phyloP scores from a whole-genome alignment of 2,797 vertebrate species.

The Gambelia wislizenii region DNA sequence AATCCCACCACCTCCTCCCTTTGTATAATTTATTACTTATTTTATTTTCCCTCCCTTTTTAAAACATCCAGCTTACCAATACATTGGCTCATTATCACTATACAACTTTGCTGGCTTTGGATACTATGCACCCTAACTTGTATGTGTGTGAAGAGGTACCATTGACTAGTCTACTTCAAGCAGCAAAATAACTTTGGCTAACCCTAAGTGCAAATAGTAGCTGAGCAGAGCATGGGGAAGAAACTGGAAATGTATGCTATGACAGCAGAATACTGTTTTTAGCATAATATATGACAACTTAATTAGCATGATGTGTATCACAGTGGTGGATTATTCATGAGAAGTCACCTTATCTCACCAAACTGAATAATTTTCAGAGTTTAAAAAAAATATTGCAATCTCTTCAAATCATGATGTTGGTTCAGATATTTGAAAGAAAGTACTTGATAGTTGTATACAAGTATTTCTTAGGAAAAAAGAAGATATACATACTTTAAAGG shows the following conservation, averaged over 20 bases:
- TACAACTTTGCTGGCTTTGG: background rate
- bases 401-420: background rate
- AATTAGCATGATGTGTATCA: background rate
- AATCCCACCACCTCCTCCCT: too few relatives aligned
- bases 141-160: background rate
- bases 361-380: background rate
- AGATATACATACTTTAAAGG: background rate
- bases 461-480: background rate
- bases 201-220: background rate
- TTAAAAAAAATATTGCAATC: background rate
- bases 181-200: background rate
- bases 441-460: background rate
- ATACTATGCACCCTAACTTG: background rate
- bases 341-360: background rate
- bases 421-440: background rate
- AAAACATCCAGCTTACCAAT: too few relatives aligned
- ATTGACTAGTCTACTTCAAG: background rate
- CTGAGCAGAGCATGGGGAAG: background rate
- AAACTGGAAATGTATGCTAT: background rate
- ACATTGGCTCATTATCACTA: too few relatives aligned
- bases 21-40: too few relatives aligned
- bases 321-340: background rate
- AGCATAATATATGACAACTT: background rate
- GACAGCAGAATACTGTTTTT: background rate
- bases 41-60: too few relatives aligned